Conservation (phyloP, 2,888 invertebrate species). For the Tridacna gigas region DNA sequence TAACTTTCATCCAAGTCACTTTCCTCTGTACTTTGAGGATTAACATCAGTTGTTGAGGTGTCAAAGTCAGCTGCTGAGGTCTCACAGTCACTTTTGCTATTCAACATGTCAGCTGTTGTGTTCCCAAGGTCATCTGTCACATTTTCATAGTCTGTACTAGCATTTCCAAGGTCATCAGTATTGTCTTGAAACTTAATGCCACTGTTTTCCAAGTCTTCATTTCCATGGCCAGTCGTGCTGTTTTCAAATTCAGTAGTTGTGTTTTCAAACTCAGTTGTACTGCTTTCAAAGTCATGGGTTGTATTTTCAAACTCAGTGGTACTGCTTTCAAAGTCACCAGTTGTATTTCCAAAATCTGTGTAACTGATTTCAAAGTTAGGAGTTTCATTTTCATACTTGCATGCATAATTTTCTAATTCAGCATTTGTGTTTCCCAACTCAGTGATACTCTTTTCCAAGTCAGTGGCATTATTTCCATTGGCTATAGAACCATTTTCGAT, state of each 20-base stretch:
- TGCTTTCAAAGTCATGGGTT: background rate
- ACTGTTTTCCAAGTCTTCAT: background rate
- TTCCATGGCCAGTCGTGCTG: background rate
- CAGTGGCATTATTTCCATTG: background rate
- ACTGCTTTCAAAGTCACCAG: background rate
- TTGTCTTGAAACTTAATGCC: background rate
- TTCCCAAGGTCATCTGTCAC: background rate
- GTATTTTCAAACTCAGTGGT: background rate
- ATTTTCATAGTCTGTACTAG: background rate
- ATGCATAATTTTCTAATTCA: no score
- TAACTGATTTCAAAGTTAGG: no score
- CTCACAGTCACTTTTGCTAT: background rate
- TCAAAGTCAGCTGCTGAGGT: constrained; percentile 14
- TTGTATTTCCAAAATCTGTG: no score
- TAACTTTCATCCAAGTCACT: constrained; percentile 49
- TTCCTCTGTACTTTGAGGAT: constrained; percentile 45
- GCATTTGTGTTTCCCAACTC: no score
- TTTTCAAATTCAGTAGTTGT: constrained; percentile 26
- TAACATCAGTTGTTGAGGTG: constrained; percentile 38
- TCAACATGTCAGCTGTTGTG: background rate
- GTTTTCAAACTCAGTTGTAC: background rate
- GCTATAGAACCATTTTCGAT: constrained; percentile 17
- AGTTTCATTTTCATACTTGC: no score
- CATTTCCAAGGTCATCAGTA: no score
- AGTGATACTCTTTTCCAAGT: background rate